phyloP scores from a whole-genome alignment of 2,888 invertebrate genomes.

The Cordylochernes scorpioides region DNA sequence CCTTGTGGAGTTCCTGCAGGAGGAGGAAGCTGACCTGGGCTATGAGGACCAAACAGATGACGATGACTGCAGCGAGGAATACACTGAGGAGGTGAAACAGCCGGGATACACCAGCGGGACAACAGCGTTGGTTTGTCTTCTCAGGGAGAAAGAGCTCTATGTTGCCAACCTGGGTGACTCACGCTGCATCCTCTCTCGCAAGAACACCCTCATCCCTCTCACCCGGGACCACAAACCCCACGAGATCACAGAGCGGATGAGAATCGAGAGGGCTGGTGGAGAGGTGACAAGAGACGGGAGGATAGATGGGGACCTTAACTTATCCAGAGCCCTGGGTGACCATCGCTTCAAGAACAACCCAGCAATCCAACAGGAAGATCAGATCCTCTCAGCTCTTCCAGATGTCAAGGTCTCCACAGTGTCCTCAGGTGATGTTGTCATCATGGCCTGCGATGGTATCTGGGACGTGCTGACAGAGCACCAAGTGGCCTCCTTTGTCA shows the following conservation, averaged over 20 bases:
- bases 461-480: conserved; percentile 2
- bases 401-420: conserved; percentile 1
- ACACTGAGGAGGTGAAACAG: neutral
- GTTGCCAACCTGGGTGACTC: conserved; percentile 5
- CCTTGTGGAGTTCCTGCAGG: too few relatives aligned
- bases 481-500: conserved; percentile 1
- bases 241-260: conserved; percentile 1
- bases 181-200: conserved; percentile 3
- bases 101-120: conserved; percentile 1
- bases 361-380: neutral
- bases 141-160: conserved; percentile 1
- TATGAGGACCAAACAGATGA: too few relatives aligned
- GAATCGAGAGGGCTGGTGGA: conserved; percentile 3
- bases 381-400: conserved; percentile 3
- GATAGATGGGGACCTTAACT: conserved; percentile 3
- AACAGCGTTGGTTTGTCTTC: conserved; percentile 1
- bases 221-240: conserved; percentile 5
- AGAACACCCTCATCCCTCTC: neutral
- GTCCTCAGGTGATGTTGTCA: conserved; percentile 1
- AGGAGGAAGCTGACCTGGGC: too few relatives aligned
- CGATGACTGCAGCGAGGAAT: too few relatives aligned
- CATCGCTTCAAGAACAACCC: conserved; percentile 3
- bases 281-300: conserved; percentile 2
- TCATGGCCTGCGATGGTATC: too few relatives aligned
- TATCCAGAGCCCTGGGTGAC: conserved; percentile 5